Conservation (phyloP, 2,797 vertebrate genomes). For the Cyclura pinguis region DNA sequence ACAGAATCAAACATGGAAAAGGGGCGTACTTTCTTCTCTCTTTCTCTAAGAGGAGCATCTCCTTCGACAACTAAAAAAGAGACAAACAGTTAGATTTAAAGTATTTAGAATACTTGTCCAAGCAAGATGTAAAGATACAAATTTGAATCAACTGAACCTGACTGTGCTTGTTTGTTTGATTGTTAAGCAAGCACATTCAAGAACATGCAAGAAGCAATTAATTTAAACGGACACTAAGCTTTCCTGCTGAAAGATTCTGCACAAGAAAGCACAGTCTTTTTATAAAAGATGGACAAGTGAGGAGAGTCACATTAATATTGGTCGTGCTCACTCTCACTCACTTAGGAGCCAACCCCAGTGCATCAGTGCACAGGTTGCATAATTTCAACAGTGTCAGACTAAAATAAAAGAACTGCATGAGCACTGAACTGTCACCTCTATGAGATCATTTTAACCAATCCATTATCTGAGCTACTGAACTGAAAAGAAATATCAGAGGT, state of each 20-base stretch:
- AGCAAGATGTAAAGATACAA: neutral
- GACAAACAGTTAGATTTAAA: neutral
- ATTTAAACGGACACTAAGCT: neutral
- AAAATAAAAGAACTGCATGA: neutral
- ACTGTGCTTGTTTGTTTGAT: neutral
- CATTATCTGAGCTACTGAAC: neutral
- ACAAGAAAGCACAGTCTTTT: no score
- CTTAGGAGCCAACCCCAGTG: neutral
- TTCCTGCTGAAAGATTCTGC: constrained; percentile 5
- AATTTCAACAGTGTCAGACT: neutral
- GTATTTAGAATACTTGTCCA: neutral
- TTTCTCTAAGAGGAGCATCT: constrained; percentile 85
- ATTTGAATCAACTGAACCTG: neutral
- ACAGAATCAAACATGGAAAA: constrained; percentile 94
- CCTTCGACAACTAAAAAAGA: constrained; percentile 80
- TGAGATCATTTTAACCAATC: neutral
- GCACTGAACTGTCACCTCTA: neutral
- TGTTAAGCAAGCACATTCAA: constrained; percentile 11
- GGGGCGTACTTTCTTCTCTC: constrained; percentile 90
- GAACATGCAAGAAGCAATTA: neutral
- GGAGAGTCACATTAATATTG: neutral
- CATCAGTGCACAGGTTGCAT: neutral
- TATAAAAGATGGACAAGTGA: no score
- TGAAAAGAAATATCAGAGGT: neutral
- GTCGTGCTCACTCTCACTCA: neutral